Evolutionary conservation across 1,140 invertebrate species (phyloP).

Genomic region (Oreohelix idahoensis): DNA sequence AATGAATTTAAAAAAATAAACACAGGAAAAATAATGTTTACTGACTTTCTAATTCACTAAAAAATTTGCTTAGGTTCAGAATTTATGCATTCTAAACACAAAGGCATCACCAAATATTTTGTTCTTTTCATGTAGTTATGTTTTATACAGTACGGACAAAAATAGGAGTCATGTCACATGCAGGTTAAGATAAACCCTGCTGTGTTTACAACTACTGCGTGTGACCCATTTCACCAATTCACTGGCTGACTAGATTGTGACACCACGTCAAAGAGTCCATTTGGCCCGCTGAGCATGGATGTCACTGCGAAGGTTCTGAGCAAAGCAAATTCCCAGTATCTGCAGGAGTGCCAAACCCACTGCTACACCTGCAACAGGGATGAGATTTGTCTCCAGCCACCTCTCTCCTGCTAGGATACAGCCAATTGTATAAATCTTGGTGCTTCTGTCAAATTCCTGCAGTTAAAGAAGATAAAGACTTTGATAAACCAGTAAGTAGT

Average conservation of each 20-base stretch:
- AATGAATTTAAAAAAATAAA: too few relatives aligned
- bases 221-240: background rate
- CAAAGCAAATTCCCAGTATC: constrained; percentile 98
- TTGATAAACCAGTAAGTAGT: too few relatives aligned
- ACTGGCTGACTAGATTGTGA: background rate
- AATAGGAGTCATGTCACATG: too few relatives aligned
- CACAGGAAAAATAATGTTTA: too few relatives aligned
- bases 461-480: background rate
- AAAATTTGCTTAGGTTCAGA: too few relatives aligned
- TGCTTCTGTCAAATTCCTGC: constrained; percentile 59
- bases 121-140: too few relatives aligned
- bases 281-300: constrained; percentile 97
- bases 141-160: too few relatives aligned
- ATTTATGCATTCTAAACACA: too few relatives aligned
- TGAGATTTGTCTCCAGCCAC: constrained; percentile 93
- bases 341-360: constrained; percentile 78
- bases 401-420: constrained; percentile 93
- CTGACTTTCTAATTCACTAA: too few relatives aligned
- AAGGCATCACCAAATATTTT: too few relatives aligned
- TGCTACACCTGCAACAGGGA: constrained; percentile 87
- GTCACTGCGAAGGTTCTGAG: constrained; percentile 95
- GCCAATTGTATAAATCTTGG: constrained; percentile 90
- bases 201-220: too few relatives aligned
- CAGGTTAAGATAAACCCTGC: too few relatives aligned
- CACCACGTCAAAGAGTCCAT: constrained; percentile 77